A percentile compares a stretch with the other conserved stretches of the same genome.
Evolutionary conservation across 2,888 invertebrate genomes (phyloP).

Genomic region (Drosophila atripex): DNA sequence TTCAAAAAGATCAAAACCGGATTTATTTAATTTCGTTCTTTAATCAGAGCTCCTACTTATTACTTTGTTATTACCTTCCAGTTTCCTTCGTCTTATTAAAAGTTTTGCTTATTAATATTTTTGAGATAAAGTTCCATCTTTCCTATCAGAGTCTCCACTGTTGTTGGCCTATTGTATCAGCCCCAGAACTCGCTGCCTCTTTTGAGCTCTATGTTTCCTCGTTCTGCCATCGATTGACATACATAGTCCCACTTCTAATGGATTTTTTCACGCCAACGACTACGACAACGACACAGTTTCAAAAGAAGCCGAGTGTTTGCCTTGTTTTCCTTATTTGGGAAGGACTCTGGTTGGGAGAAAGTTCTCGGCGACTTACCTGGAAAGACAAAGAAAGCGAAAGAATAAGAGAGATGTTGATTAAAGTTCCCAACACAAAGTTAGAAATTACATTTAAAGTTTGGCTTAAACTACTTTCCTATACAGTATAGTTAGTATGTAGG

Average conservation of each 20-base stretch:
- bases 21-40: background rate
- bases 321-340: constrained; percentile 44
- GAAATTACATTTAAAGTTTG: constrained; percentile 69
- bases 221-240: constrained; percentile 75
- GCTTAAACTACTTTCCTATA: background rate
- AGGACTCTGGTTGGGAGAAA: constrained; percentile 15
- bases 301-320: constrained; percentile 48
- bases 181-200: constrained; percentile 10
- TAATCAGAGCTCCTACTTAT: background rate
- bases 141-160: constrained; percentile 1
- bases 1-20: background rate
- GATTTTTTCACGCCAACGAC: constrained; percentile 73
- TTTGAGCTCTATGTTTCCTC: constrained; percentile 47
- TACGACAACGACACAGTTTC: constrained; percentile 64
- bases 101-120: background rate
- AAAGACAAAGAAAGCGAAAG: constrained; percentile 44
- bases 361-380: constrained; percentile 61
- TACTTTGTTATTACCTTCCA: background rate
- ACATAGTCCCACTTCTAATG: constrained; percentile 77
- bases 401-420: constrained; percentile 43
- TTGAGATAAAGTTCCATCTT: background rate
- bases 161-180: constrained; percentile 18
- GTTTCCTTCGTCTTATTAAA: background rate
- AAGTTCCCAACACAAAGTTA: constrained; percentile 36
- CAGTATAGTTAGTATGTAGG: background rate